Conservation (phyloP, 2,888 invertebrate genomes). For the Uropetala carovei region DNA sequence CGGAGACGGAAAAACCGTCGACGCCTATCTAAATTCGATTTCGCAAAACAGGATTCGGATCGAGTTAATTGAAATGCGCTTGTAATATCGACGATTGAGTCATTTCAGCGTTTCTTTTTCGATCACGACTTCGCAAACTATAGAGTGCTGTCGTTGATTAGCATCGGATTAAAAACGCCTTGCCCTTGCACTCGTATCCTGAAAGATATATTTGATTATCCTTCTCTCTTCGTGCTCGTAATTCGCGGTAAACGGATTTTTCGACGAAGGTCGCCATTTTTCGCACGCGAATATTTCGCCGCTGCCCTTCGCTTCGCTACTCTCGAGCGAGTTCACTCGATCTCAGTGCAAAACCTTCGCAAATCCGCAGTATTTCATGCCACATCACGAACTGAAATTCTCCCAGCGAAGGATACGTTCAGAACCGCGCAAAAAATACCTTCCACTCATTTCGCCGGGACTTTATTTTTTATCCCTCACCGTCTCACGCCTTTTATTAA, state of each 20-base stretch:
- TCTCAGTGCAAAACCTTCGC: background rate
- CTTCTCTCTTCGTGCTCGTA: background rate
- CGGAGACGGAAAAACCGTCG: background rate
- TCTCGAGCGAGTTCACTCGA: background rate
- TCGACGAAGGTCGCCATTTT: background rate
- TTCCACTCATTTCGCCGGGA: too few relatives aligned
- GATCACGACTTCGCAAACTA: background rate
- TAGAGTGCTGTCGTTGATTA: background rate
- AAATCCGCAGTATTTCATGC: too few relatives aligned
- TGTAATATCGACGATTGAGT: background rate
- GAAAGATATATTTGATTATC: background rate
- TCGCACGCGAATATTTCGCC: background rate
- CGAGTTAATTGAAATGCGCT: slow-evolving; percentile 19
- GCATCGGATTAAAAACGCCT: background rate
- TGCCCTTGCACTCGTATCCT: background rate
- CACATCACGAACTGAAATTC: too few relatives aligned
- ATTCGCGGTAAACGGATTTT: background rate
- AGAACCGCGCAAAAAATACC: too few relatives aligned
- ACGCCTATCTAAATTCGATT: background rate
- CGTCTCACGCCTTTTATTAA: too few relatives aligned
- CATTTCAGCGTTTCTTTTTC: background rate
- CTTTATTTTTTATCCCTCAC: too few relatives aligned
- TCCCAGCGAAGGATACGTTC: too few relatives aligned
- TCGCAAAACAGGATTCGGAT: background rate
- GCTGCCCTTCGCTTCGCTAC: background rate